phyloP scores from a whole-genome alignment of 2,113 vertebrate species.

The Camelus dromedarius region DNA sequence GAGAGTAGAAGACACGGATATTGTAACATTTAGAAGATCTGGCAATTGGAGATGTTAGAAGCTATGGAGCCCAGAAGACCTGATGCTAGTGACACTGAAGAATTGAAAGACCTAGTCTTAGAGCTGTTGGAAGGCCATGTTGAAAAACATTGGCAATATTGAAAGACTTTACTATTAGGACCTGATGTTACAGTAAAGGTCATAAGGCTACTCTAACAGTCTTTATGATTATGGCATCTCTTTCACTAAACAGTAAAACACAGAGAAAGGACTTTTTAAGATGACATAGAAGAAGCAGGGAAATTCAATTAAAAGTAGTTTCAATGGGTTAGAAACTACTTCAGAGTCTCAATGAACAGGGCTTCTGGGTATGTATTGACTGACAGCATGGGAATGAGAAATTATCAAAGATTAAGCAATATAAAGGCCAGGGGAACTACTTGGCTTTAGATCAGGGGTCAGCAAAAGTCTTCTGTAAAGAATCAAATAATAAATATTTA shows the following conservation, averaged over 20 bases:
- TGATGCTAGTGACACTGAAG: slow-evolving; percentile 24
- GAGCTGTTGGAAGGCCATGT: neutral
- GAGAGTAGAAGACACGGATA: neutral
- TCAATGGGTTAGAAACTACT: slow-evolving; percentile 19
- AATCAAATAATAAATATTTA: slow-evolving; percentile 31
- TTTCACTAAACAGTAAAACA: slow-evolving; percentile 32
- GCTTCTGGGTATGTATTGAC: neutral
- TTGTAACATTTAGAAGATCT: neutral
- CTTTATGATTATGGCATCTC: slow-evolving; percentile 16
- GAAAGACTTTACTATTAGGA: neutral
- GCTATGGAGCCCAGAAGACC: neutral
- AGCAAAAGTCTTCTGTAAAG: slow-evolving; percentile 43
- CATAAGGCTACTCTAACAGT: neutral
- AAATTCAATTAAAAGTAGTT: slow-evolving; percentile 54
- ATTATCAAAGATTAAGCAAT: slow-evolving; percentile 55
- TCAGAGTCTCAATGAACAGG: neutral
- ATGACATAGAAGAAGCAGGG: neutral
- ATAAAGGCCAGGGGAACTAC: neutral
- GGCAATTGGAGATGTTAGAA: neutral
- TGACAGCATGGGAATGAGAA: neutral
- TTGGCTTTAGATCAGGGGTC: neutral
- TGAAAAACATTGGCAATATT: slow-evolving; percentile 1
- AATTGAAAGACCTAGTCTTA: slow-evolving; percentile 40
- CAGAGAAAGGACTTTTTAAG: slow-evolving; percentile 32
- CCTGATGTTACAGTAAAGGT: slow-evolving; percentile 16